Conservation (phyloP, 1,140 invertebrate genomes). For the Drosophila micromelanica region DNA sequence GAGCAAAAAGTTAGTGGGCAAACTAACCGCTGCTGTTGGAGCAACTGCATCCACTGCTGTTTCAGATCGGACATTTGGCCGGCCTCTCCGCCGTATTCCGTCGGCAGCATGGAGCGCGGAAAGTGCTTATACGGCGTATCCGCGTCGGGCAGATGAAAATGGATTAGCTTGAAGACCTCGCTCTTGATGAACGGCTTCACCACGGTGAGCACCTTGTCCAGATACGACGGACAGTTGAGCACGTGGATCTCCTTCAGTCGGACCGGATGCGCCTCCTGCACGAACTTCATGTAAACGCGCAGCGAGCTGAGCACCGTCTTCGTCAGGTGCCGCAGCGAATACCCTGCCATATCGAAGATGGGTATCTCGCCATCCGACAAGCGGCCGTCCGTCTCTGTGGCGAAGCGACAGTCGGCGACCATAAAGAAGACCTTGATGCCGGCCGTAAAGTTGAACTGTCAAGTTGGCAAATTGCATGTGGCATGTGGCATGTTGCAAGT, state of each 20-base stretch:
- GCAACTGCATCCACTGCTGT: slow-evolving; percentile 85
- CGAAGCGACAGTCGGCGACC: slow-evolving; percentile 88
- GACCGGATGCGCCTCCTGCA: slow-evolving; percentile 91
- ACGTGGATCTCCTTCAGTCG: slow-evolving; percentile 90
- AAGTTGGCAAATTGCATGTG: slow-evolving; percentile 2
- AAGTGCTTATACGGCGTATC: slow-evolving; percentile 87
- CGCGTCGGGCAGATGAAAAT: slow-evolving; percentile 87
- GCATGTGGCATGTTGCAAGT: background rate
- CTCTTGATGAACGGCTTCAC: slow-evolving; percentile 88
- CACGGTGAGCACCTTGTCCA: slow-evolving; percentile 87
- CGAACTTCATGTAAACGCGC: slow-evolving; percentile 89
- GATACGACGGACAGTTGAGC: slow-evolving; percentile 87
- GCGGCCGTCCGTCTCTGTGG: slow-evolving; percentile 63
- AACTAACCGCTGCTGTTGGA: slow-evolving; percentile 74
- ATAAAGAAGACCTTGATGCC: slow-evolving; percentile 89
- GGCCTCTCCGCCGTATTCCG: slow-evolving; percentile 88
- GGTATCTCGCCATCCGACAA: slow-evolving; percentile 87
- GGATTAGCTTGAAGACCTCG: slow-evolving; percentile 86
- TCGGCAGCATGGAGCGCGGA: slow-evolving; percentile 87
- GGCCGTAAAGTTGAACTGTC: slow-evolving; percentile 88
- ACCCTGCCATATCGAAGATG: slow-evolving; percentile 89
- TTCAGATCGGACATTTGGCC: slow-evolving; percentile 86
- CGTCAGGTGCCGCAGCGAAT: slow-evolving; percentile 87
- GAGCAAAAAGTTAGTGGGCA: too few species aligned
- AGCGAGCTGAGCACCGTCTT: slow-evolving; percentile 87